These are phyloP conservation scores for Germaria angustata DNA, from an alignment of 2,888 invertebrate genomes.

Conservation along the genomic window DNA sequence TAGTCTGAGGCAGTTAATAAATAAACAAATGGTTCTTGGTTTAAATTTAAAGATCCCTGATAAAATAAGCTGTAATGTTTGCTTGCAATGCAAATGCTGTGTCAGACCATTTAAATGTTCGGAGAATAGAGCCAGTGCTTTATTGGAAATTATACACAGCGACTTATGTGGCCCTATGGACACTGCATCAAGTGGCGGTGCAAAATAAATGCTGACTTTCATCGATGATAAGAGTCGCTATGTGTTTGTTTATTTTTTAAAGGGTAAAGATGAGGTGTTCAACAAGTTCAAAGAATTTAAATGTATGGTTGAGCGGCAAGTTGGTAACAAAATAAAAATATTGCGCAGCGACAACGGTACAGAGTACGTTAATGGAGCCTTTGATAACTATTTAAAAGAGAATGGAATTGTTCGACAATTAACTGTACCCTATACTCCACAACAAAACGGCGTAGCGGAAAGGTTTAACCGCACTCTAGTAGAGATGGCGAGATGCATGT, in stretches of 20 bases:
- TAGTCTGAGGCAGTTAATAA: neutral
- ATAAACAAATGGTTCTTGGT: neutral
- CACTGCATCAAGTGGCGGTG: conserved; percentile 67
- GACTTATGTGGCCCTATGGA: conserved; percentile 78
- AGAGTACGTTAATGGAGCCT: neutral
- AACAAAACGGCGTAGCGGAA: neutral
- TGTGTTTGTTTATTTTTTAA: conserved; percentile 34
- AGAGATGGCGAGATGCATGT: neutral
- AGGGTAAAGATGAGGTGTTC: conserved; percentile 55
- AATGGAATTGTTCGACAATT: neutral
- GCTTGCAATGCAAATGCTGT: neutral
- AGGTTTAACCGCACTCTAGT: neutral
- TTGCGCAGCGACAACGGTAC: neutral
- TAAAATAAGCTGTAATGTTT: neutral
- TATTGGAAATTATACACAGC: conserved; percentile 72
- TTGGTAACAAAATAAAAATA: conserved; percentile 37
- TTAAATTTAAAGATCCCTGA: neutral
- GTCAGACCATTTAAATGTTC: neutral
- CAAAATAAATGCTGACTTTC: conserved; percentile 26
- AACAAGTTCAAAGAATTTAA: conserved; percentile 56
- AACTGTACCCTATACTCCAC: neutral
- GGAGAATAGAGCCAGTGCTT: no score
- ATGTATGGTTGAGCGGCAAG: conserved; percentile 62
- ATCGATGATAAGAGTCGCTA: conserved; percentile 45
- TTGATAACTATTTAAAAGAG: neutral